Percentiles rank a stretch among this genome's conserved stretches.
Evolutionary conservation across 2,888 invertebrate genomes (phyloP).

Genomic region (Hypomecis punctinalis): DNA sequence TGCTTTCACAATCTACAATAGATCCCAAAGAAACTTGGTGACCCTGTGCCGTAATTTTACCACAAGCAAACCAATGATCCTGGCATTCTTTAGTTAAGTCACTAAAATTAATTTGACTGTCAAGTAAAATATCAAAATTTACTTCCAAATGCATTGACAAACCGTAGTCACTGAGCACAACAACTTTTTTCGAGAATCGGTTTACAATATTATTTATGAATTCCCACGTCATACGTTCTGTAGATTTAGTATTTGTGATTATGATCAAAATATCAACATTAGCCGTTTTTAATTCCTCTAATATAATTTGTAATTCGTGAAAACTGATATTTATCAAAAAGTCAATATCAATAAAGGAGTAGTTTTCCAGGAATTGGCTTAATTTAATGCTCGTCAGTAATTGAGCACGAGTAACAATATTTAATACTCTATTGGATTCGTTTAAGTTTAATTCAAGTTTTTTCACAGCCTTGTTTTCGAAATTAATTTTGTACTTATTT

Average conservation of each 20-base stretch:
- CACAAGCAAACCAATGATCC: background rate
- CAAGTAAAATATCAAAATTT: background rate
- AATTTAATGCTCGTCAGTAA: constrained; percentile 9
- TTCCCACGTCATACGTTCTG: background rate
- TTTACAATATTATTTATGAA: background rate
- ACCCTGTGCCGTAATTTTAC: constrained; percentile 12
- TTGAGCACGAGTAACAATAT: background rate
- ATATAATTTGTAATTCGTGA: background rate
- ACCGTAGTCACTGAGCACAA: constrained; percentile 5
- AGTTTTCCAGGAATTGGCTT: background rate
- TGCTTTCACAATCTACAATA: background rate
- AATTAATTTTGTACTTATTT: constrained; percentile 48
- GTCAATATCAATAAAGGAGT: constrained; percentile 6
- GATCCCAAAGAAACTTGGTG: background rate
- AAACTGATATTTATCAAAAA: background rate
- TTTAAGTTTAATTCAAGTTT: constrained; percentile 1
- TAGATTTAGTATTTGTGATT: background rate
- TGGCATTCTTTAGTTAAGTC: constrained; percentile 7
- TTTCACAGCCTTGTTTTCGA: constrained; percentile 34
- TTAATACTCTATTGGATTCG: background rate
- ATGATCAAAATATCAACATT: constrained; percentile 1
- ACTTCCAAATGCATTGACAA: background rate
- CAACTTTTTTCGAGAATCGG: background rate
- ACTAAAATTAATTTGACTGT: constrained; percentile 10
- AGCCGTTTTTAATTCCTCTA: constrained; percentile 2